Percentiles rank a stretch among this genome's conserved stretches.
Conservation (phyloP, 37 sponge, comb jelly and placozoan genomes). For the Chondrilla cf. caribensis region DNA sequence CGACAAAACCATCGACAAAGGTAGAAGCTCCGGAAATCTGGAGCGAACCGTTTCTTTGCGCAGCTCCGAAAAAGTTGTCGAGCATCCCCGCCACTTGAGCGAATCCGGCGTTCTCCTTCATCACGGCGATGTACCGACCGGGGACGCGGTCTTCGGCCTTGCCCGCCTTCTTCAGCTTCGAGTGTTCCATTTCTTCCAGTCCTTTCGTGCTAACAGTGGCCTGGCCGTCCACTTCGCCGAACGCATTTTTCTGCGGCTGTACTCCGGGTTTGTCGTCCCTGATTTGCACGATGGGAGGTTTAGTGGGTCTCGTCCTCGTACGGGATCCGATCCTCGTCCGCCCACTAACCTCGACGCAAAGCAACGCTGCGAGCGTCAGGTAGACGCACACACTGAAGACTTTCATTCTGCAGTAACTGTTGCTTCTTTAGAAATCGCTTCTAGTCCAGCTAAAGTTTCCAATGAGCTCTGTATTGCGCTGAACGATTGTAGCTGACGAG, state of each 20-base stretch:
- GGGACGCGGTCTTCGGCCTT: not conserved
- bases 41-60: not conserved
- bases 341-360: no score
- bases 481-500: no score
- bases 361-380: no score
- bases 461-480: no score
- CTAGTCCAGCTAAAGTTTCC: no score
- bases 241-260: not conserved
- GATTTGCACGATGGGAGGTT: not conserved
- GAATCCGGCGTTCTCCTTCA: constrained; percentile 19
- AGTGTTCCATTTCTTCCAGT: not conserved
- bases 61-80: not conserved
- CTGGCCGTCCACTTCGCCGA: not conserved
- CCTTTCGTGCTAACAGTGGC: not conserved
- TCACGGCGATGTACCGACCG: constrained; percentile 19
- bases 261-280: not conserved
- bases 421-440: no score
- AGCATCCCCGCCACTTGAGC: constrained; percentile 6
- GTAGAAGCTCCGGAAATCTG: constrained; percentile 6
- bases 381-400: no score
- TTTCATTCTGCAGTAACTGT: no score
- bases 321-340: not conserved
- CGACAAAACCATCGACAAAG: not conserved
- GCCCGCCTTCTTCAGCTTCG: constrained; percentile 7
- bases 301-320: not conserved